Evolutionary conservation across 1,140 invertebrate species (phyloP).

Genomic region (Thaumetopoea pityocampa): DNA sequence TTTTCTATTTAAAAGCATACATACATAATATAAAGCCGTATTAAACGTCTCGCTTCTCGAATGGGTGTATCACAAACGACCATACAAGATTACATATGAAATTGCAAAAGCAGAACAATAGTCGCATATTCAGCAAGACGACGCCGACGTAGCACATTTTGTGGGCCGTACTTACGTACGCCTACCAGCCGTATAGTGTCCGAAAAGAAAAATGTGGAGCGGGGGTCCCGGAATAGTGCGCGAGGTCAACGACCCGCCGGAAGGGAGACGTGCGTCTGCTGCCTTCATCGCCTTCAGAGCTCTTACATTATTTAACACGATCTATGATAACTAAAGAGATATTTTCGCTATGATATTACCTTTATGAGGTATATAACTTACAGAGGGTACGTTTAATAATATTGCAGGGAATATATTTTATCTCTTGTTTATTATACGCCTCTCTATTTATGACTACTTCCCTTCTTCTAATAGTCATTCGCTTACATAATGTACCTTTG

Average conservation of each 20-base stretch:
- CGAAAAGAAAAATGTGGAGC: conserved; percentile 63
- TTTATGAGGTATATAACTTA: conserved; percentile 3
- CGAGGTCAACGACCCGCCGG: conserved; percentile 47
- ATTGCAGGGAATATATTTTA: too few species aligned
- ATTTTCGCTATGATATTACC: conserved; percentile 29
- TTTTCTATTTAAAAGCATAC: too few species aligned
- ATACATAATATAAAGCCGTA: too few species aligned
- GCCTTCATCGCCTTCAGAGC: conserved; percentile 52
- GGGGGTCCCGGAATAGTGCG: conserved; percentile 36
- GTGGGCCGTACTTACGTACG: conserved; percentile 33
- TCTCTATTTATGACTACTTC: too few species aligned
- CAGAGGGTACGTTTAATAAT: conserved; percentile 4
- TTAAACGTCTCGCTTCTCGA: too few species aligned
- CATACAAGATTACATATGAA: conserved; percentile 56
- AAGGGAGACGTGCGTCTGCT: conserved; percentile 18
- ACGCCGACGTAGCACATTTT: conserved; percentile 54
- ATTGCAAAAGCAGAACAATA: conserved; percentile 62
- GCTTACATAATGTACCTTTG: too few species aligned
- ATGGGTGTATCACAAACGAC: too few species aligned
- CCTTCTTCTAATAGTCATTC: too few species aligned
- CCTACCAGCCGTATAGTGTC: conserved; percentile 51
- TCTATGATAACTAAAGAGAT: conserved; percentile 45
- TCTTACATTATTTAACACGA: conserved; percentile 54
- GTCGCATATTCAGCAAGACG: conserved; percentile 47
- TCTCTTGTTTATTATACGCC: too few species aligned